Percentiles rank a stretch among this genome's conserved stretches.
Conservation (phyloP, 2,797 vertebrate species). For the Cossypha niveicapilla region DNA sequence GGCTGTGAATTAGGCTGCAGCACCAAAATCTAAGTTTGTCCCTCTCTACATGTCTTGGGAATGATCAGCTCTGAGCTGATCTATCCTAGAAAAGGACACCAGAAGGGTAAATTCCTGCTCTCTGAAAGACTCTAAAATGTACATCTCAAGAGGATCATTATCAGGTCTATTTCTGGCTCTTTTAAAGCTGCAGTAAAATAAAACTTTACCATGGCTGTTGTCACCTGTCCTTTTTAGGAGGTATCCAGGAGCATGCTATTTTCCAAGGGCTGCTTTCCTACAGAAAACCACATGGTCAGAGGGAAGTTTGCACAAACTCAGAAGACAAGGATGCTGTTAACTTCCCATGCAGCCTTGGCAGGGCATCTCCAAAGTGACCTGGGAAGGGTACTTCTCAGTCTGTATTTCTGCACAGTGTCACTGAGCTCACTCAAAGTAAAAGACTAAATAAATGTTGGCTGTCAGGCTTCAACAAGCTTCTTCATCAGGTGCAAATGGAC, state of each 20-base stretch:
- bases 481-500: conserved; percentile 68
- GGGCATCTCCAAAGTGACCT: neutral
- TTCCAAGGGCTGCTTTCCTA: neutral
- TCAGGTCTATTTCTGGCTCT: neutral
- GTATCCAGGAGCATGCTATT: neutral
- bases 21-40: neutral
- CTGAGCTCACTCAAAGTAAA: conserved; percentile 38
- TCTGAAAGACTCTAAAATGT: neutral
- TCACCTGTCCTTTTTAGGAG: neutral
- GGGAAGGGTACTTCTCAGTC: neutral
- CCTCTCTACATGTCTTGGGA: neutral
- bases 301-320: neutral
- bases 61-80: neutral
- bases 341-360: neutral
- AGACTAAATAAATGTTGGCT: neutral
- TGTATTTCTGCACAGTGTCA: neutral
- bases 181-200: neutral
- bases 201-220: neutral
- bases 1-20: neutral
- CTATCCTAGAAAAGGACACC: neutral
- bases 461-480: conserved; percentile 54
- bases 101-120: neutral
- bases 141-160: neutral
- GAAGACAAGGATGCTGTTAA: neutral
- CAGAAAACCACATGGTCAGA: neutral